Evolutionary conservation across 2,113 vertebrate species (phyloP).

Genomic region (Antechinus stuartii): DNA sequence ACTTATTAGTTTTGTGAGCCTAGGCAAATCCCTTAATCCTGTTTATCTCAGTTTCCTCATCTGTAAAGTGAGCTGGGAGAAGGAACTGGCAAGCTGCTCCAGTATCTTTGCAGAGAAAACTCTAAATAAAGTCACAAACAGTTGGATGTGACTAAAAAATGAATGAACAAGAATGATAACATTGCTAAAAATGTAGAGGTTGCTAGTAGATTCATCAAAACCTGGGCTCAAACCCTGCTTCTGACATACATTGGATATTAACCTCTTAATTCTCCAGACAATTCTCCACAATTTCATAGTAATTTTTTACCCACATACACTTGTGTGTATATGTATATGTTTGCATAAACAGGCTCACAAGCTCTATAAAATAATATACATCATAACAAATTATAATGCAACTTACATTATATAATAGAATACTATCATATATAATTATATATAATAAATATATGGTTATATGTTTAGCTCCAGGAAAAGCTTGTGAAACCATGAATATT

Average conservation of each 20-base stretch:
- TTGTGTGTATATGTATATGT: neutral
- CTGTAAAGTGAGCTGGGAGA: neutral
- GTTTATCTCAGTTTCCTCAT: neutral
- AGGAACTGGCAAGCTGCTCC: neutral
- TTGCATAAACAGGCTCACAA: neutral
- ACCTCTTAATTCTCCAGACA: neutral
- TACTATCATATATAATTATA: neutral
- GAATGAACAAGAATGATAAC: neutral
- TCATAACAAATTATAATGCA: neutral
- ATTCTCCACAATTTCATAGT: neutral
- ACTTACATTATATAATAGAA: neutral
- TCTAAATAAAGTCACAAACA: neutral
- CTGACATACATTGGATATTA: neutral
- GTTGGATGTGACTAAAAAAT: neutral
- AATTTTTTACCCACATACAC: neutral
- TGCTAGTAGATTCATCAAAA: neutral
- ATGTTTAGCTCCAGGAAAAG: neutral
- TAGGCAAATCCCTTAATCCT: neutral
- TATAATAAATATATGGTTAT: neutral
- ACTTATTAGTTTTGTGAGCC: neutral
- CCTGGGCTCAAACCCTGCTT: neutral
- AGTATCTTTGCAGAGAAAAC: neutral
- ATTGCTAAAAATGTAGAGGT: neutral
- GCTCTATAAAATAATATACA: neutral
- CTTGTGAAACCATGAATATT: neutral